These are phyloP conservation scores for Ruditapes philippinarum DNA, from an alignment of 1,140 invertebrate species.

Conservation along the genomic window DNA sequence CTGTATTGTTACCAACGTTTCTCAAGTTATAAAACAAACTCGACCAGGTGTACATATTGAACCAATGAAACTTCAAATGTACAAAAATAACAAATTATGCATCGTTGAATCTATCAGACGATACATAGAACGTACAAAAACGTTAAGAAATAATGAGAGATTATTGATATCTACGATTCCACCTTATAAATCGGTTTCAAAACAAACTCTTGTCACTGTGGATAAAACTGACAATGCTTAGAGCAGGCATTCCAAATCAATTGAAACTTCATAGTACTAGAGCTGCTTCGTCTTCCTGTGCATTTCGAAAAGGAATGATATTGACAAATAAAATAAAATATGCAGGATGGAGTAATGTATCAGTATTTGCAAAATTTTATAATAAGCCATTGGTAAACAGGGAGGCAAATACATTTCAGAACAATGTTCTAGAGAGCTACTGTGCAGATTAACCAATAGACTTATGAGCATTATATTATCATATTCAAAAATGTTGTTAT, in stretches of 20 bases:
- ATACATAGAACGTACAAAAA: background rate
- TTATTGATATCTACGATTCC: background rate
- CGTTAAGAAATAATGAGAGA: background rate
- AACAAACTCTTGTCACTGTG: background rate
- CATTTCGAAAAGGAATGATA: background rate
- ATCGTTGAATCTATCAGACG: background rate
- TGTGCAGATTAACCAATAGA: too few species aligned
- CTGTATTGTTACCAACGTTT: background rate
- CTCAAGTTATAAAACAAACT: background rate
- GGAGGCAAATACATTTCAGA: too few species aligned
- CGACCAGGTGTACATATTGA: background rate
- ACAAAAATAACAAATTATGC: background rate
- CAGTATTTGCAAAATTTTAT: background rate
- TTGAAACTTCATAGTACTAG: constrained; percentile 14
- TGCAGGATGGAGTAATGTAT: background rate
- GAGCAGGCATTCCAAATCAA: background rate
- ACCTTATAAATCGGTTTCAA: background rate
- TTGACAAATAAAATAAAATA: too few species aligned
- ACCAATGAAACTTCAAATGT: background rate
- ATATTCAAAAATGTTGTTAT: too few species aligned
- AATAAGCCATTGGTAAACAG: too few species aligned
- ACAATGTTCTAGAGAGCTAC: too few species aligned
- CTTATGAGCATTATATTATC: too few species aligned
- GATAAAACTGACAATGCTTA: background rate
- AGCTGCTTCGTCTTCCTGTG: background rate